phyloP scores from a whole-genome alignment of 2,113 vertebrate genomes.

The Pterocles gutturalis region DNA sequence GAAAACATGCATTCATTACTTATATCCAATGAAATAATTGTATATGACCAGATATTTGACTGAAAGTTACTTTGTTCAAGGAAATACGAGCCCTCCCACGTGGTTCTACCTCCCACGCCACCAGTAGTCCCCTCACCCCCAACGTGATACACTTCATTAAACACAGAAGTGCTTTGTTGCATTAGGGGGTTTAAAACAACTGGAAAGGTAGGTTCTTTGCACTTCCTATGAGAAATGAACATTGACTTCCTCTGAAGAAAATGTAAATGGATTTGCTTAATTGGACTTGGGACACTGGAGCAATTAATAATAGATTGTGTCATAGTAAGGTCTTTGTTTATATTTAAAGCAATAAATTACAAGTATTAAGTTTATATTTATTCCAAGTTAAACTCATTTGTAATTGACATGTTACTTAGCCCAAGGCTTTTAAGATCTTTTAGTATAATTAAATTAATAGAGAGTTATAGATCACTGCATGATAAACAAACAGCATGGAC shows the following conservation, averaged over 20 bases:
- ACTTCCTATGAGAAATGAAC: constrained; percentile 87
- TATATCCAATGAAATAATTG: constrained; percentile 12
- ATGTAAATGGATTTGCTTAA: constrained; percentile 92
- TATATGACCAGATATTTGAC: background rate
- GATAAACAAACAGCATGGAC: constrained; percentile 92
- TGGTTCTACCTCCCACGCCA: background rate
- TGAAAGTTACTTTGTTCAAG: background rate
- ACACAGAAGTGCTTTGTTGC: constrained; percentile 70
- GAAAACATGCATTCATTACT: background rate
- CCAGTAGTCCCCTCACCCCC: background rate
- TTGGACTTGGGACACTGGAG: constrained; percentile 84
- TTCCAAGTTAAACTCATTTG: constrained; percentile 94
- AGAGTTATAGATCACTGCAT: constrained; percentile 93
- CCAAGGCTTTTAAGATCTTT: constrained; percentile 95
- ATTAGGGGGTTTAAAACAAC: constrained; percentile 41
- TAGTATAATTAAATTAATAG: constrained; percentile 97
- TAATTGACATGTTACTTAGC: constrained; percentile 98
- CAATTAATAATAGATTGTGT: constrained; percentile 97
- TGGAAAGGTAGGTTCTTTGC: constrained; percentile 46
- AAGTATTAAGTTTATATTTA: constrained; percentile 96
- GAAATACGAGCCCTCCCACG: background rate
- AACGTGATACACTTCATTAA: constrained; percentile 41
- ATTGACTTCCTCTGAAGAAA: constrained; percentile 86
- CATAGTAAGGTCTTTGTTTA: constrained; percentile 85
- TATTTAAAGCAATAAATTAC: constrained; percentile 94